Conservation (phyloP, 2,888 invertebrate genomes). For the Hedychridium roseum region DNA sequence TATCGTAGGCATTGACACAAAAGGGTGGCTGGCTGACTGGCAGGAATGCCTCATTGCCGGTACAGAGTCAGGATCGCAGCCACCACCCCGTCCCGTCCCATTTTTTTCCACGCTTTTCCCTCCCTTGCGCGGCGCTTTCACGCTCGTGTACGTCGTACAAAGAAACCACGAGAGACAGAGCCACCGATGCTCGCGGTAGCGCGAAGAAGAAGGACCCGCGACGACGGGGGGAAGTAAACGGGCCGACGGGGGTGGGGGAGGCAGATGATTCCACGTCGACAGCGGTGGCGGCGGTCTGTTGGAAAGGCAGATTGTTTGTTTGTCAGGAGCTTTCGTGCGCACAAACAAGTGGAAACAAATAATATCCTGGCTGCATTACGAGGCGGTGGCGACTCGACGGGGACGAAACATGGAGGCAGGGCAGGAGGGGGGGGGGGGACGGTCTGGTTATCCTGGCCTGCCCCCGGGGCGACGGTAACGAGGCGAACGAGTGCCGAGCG, state of each 20-base stretch:
- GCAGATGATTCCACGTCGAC: constrained; percentile 12
- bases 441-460: constrained; percentile 23
- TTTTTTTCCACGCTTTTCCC: constrained; percentile 11
- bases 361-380: constrained; percentile 59
- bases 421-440: constrained; percentile 8
- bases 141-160: too few relatives aligned
- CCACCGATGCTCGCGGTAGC: too few relatives aligned
- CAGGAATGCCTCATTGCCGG: constrained; percentile 39
- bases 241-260: background rate
- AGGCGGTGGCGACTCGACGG: constrained; percentile 34
- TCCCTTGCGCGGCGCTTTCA: constrained; percentile 28
- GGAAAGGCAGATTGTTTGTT: constrained; percentile 55
- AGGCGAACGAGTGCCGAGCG: constrained; percentile 46
- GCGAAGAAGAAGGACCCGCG: background rate
- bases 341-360: constrained; percentile 61
- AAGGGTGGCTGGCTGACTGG: constrained; percentile 36
- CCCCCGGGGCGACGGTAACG: constrained; percentile 52
- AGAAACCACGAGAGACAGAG: too few relatives aligned
- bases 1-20: constrained; percentile 56
- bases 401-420: constrained; percentile 25
- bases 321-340: constrained; percentile 49
- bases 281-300: constrained; percentile 20
- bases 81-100: too few relatives aligned
- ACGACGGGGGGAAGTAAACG: too few relatives aligned
- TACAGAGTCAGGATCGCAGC: constrained; percentile 26